phyloP scores from a whole-genome alignment of 2,113 vertebrate species.

The Vidua macroura region DNA sequence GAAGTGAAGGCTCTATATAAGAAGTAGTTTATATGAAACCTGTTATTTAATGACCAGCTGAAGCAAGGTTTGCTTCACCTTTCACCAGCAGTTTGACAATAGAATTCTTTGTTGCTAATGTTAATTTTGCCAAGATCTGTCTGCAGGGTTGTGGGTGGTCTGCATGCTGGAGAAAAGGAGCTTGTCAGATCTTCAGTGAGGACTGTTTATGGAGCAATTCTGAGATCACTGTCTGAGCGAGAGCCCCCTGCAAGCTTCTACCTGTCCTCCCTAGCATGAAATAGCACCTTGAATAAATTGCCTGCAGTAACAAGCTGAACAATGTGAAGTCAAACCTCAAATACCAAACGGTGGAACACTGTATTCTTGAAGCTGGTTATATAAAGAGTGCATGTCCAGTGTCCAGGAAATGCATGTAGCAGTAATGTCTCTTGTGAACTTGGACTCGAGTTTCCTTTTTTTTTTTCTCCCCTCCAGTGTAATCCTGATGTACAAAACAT shows the following conservation, averaged over 20 bases:
- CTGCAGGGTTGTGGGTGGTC: conserved; percentile 6
- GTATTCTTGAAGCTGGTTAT: background rate
- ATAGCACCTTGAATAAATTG: background rate
- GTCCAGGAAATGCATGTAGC: background rate
- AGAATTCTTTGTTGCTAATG: background rate
- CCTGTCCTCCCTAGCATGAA: conserved; percentile 15
- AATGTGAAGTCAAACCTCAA: conserved; percentile 3
- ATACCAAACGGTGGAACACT: background rate
- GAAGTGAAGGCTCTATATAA: background rate
- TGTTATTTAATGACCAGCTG: background rate
- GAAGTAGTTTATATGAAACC: background rate
- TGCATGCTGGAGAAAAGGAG: background rate
- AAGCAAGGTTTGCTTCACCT: background rate
- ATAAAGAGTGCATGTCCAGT: background rate
- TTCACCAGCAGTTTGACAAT: background rate
- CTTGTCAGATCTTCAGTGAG: background rate
- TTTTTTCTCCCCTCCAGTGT: background rate
- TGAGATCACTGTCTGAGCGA: conserved; percentile 38
- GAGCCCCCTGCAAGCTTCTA: conserved; percentile 42
- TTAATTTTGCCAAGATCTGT: background rate
- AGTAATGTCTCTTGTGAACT: background rate
- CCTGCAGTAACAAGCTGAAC: conserved; percentile 46
- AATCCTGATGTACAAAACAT: background rate
- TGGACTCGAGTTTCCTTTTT: background rate
- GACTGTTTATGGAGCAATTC: background rate